These are phyloP conservation scores for Bubo bubo DNA, from an alignment of 2,113 vertebrate genomes.

Conservation along the genomic window DNA sequence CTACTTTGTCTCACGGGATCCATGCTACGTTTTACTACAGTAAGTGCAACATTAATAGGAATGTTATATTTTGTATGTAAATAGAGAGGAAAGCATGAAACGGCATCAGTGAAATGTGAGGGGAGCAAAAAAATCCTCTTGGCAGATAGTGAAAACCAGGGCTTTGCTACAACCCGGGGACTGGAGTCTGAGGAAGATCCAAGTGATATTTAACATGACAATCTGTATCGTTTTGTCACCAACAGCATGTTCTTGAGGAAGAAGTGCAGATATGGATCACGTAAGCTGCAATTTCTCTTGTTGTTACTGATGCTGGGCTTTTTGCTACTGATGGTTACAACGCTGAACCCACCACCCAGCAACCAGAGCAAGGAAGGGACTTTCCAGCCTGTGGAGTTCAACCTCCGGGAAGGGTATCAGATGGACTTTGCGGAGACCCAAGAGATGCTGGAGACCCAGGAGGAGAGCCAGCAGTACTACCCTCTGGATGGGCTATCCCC, in stretches of 20 bases:
- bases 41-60: slow-evolving; percentile 47
- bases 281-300: slow-evolving; percentile 75
- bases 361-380: slow-evolving; percentile 34
- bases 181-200: slow-evolving; percentile 6
- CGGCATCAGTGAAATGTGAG: slow-evolving; percentile 22
- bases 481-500: slow-evolving; percentile 74
- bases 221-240: slow-evolving; percentile 62
- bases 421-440: slow-evolving; percentile 73
- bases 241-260: slow-evolving; percentile 80
- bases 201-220: slow-evolving; percentile 69
- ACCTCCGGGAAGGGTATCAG: slow-evolving; percentile 26
- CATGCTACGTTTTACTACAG: slow-evolving; percentile 24
- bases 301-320: slow-evolving; percentile 77
- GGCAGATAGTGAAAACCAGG: slow-evolving; percentile 13
- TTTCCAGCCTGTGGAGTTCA: slow-evolving; percentile 40
- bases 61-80: slow-evolving; percentile 21
- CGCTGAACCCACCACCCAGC: slow-evolving; percentile 71
- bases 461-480: slow-evolving; percentile 71
- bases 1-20: slow-evolving; percentile 40
- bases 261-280: slow-evolving; percentile 67
- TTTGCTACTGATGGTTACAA: slow-evolving; percentile 71
- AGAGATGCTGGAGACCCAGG: slow-evolving; percentile 79
- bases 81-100: slow-evolving; percentile 28
- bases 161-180: slow-evolving; percentile 16
- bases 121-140: neutral